Conservation (phyloP, 2,113 vertebrate species). For the Pteropus alecto region DNA sequence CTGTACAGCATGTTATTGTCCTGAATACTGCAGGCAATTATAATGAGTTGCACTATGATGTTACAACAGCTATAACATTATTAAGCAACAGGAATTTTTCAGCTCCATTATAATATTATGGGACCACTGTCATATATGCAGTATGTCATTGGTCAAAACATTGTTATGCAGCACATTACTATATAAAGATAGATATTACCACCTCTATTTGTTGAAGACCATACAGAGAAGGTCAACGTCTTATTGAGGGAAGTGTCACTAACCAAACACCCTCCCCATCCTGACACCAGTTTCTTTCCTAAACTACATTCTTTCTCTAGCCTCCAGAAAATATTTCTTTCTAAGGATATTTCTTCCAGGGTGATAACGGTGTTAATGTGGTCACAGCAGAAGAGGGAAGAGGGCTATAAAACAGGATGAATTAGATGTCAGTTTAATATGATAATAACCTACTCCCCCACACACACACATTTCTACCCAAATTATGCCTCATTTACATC, state of each 20-base stretch:
- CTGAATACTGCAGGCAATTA: not conserved
- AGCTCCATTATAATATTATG: not conserved
- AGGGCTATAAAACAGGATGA: not conserved
- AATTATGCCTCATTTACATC: not conserved
- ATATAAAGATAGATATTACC: not conserved
- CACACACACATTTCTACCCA: not conserved
- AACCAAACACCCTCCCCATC: not conserved
- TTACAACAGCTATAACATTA: not conserved
- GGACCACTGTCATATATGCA: too few species aligned
- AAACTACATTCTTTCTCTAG: not conserved
- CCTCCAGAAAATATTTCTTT: not conserved
- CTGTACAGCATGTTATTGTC: not conserved
- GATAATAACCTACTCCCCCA: not conserved
- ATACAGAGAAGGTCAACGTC: not conserved
- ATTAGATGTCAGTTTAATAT: not conserved
- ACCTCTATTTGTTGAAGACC: not conserved
- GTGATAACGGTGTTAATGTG: not conserved
- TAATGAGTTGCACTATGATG: not conserved
- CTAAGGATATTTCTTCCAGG: not conserved
- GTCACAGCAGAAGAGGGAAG: not conserved
- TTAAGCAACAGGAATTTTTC: not conserved
- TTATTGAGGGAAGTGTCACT: not conserved
- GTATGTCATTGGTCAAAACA: not conserved
- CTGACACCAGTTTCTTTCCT: not conserved
- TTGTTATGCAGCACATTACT: not conserved